Evolutionary conservation across 2,797 vertebrate species (phyloP).

Genomic region (Hippocampus kuda): DNA sequence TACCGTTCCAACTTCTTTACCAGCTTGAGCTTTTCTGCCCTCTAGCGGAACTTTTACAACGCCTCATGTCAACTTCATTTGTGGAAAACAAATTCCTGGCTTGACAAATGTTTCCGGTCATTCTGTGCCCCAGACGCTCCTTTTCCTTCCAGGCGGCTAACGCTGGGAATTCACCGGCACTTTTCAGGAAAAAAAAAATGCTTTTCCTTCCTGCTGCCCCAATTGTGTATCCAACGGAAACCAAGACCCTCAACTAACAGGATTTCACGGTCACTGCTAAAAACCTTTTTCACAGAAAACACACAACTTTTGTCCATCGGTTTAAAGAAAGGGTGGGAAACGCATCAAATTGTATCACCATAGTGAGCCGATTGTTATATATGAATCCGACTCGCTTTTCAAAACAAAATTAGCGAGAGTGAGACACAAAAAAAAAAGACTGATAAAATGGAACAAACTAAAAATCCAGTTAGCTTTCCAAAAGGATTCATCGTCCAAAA

Average conservation of each 20-base stretch:
- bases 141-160: slow-evolving; percentile 59
- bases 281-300: slow-evolving; percentile 16
- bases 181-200: slow-evolving; percentile 47
- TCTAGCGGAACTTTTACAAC: slow-evolving; percentile 37
- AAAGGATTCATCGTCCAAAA: too few relatives aligned
- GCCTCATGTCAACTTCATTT: slow-evolving; percentile 12
- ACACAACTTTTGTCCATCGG: slow-evolving; percentile 11
- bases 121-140: slow-evolving; percentile 55
- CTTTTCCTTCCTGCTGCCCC: slow-evolving; percentile 58
- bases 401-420: not conserved
- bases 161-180: slow-evolving; percentile 18
- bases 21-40: slow-evolving; percentile 35
- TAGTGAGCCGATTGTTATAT: not conserved
- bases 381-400: not conserved
- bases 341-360: not conserved
- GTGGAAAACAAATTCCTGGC: slow-evolving; percentile 14
- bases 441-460: not conserved
- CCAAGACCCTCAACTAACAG: slow-evolving; percentile 45
- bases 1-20: slow-evolving; percentile 9
- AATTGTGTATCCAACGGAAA: slow-evolving; percentile 50
- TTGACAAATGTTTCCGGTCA: slow-evolving; percentile 53
- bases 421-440: not conserved
- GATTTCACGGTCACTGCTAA: slow-evolving; percentile 21
- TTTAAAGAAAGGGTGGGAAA: not conserved
- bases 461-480: too few relatives aligned